A percentile compares a stretch with the other conserved stretches of the same genome.
Conservation (phyloP, 2,888 invertebrate genomes). For the Periphyllus acericola region DNA sequence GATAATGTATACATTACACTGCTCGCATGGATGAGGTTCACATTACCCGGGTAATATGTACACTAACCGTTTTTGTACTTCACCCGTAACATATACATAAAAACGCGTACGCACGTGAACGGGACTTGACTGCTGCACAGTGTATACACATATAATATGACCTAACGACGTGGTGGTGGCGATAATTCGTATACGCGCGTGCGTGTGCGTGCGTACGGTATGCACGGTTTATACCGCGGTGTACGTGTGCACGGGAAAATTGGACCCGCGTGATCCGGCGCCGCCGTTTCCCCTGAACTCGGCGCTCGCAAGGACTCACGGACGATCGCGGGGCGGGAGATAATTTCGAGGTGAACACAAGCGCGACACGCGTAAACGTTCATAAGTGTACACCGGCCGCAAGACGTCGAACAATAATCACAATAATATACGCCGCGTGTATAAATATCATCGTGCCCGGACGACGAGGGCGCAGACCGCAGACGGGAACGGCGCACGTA, state of each 20-base stretch:
- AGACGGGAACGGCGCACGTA: neutral
- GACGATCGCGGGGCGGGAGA: too few relatives aligned
- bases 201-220: neutral
- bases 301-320: too few relatives aligned
- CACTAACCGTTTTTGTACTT: too few relatives aligned
- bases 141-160: neutral
- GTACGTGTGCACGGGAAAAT: slow-evolving; percentile 33
- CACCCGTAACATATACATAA: too few relatives aligned
- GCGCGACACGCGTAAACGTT: too few relatives aligned
- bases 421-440: neutral
- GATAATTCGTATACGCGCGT: neutral
- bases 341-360: neutral
- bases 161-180: neutral
- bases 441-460: neutral
- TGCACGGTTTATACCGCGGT: neutral
- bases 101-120: neutral
- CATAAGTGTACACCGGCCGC: too few relatives aligned
- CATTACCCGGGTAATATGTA: too few relatives aligned
- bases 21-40: too few relatives aligned
- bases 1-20: too few relatives aligned
- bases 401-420: neutral
- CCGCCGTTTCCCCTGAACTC: neutral
- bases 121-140: neutral
- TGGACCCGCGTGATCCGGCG: slow-evolving; percentile 36
- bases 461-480: neutral